These are phyloP conservation scores for Tupiocoris notatus DNA, from an alignment of 2,888 invertebrate genomes.

Conservation along the genomic window DNA sequence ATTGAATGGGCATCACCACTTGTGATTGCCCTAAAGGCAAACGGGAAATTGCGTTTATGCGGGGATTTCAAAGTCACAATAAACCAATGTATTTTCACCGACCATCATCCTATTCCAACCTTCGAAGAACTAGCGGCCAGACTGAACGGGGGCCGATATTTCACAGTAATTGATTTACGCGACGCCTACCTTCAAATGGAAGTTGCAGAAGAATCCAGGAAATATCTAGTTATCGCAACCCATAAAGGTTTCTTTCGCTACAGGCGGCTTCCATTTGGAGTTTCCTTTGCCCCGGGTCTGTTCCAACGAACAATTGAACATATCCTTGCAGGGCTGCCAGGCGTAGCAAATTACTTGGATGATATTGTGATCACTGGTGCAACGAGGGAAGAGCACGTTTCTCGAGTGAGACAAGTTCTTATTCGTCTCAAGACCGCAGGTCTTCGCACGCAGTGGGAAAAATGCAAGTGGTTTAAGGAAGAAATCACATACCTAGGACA, in stretches of 20 bases:
- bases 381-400: neutral
- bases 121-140: constrained; percentile 1
- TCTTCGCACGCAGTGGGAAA: neutral
- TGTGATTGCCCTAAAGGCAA: constrained; percentile 1
- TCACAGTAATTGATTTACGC: too few species aligned
- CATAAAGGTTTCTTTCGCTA: constrained; percentile 13
- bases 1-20: constrained; percentile 15
- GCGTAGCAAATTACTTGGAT: too few species aligned
- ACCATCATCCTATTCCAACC: neutral
- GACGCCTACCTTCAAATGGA: too few species aligned
- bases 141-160: neutral
- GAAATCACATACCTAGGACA: constrained; percentile 8
- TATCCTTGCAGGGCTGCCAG: neutral
- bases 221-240: neutral
- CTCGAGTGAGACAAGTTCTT: neutral
- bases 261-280: constrained; percentile 8
- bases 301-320: constrained; percentile 3
- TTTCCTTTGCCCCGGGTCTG: too few species aligned
- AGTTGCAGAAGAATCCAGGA: neutral
- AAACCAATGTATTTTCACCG: neutral
- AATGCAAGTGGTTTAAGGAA: constrained; percentile 12
- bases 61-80: neutral
- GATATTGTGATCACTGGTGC: neutral
- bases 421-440: neutral
- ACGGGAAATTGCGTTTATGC: neutral